These are phyloP conservation scores for Orthonychiurus folsomi DNA, from an alignment of 2,888 invertebrate species.

Conservation along the genomic window DNA sequence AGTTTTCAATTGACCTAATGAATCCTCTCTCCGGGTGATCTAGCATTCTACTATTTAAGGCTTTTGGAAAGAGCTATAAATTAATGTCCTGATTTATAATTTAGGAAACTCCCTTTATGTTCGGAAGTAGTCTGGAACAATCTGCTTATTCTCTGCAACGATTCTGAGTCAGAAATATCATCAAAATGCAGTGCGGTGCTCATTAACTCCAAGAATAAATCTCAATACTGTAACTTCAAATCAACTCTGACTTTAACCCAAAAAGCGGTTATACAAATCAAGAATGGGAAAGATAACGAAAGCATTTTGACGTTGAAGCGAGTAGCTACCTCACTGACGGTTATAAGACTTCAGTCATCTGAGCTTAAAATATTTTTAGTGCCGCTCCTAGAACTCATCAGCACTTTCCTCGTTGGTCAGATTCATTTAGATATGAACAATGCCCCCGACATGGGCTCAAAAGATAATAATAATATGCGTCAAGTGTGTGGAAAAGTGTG, in stretches of 20 bases:
- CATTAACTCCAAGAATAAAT: not conserved
- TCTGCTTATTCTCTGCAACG: slow-evolving; percentile 15
- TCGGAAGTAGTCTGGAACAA: slow-evolving; percentile 16
- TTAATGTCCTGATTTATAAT: no score
- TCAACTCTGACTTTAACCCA: not conserved
- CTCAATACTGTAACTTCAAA: slow-evolving; percentile 8
- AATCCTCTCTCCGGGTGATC: not conserved
- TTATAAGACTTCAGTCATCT: slow-evolving; percentile 18
- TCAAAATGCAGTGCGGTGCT: not conserved
- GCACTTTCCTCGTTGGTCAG: slow-evolving; percentile 12
- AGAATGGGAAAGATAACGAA: slow-evolving; percentile 14
- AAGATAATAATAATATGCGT: not conserved
- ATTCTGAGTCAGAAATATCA: not conserved
- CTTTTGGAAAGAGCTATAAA: no score
- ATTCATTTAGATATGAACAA: not conserved
- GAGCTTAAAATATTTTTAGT: slow-evolving; percentile 21
- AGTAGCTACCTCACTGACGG: slow-evolving; percentile 17
- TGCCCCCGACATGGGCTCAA: not conserved
- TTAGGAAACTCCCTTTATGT: slow-evolving; percentile 14
- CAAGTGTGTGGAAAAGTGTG: slow-evolving; percentile 16
- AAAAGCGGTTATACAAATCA: not conserved
- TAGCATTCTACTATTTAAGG: no score
- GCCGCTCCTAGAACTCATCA: slow-evolving; percentile 18
- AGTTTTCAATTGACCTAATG: slow-evolving; percentile 2
- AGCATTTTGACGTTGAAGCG: slow-evolving; percentile 19